Evolutionary conservation across 2,888 invertebrate species (phyloP), one percentile per base, ranked within the genome.

Genomic region (Xestia sexstrigata): DNA sequence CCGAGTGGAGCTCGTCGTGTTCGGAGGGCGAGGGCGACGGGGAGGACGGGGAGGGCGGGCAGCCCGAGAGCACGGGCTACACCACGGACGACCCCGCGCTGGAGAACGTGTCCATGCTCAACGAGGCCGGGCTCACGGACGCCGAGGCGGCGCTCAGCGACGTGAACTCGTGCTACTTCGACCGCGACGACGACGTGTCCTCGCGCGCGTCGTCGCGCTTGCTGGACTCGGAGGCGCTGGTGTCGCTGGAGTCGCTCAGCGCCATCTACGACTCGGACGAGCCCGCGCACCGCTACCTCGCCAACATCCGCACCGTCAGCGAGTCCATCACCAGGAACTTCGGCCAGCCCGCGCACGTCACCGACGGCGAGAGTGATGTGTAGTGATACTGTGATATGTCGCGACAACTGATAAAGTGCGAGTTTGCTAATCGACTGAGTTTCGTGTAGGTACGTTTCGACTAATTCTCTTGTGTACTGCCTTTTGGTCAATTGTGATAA

Each of bases 101-200:
- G 20, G 98, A 98, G 94, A 98, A 98, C 94, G 97, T 98, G 70
- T 98, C 98, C 62, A 97, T 98, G 97, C 94, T 98, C 30, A 98
- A 98, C 95, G 98, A 98, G 94, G 98, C 98, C 35, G 98, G 98
- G 15, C 97, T 98, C 66, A 98, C 98, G 2, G 98, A 98, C 95
- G 98, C 98, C 17, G 98, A 99, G 97, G 98, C 98, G 78, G 98
- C 98, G 45, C 97, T 98, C 79, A 98, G 98, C 90, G 98, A 98
- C 95, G 98, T 98, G 70, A 98, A 98, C 95, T 98, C 98, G 15
- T 98, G 98, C 89, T 98, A 98, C 94, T 98, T 98, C 93, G 97
- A 97, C 90, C 96, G 97, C 79, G 97, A 97, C 88, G 97, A 98
- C 91, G 98, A 98, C 85, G 98, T 98, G 84, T 98, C 98, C 7